phyloP scores from a whole-genome alignment of 2,113 vertebrate species.

The Oenanthe melanoleuca region DNA sequence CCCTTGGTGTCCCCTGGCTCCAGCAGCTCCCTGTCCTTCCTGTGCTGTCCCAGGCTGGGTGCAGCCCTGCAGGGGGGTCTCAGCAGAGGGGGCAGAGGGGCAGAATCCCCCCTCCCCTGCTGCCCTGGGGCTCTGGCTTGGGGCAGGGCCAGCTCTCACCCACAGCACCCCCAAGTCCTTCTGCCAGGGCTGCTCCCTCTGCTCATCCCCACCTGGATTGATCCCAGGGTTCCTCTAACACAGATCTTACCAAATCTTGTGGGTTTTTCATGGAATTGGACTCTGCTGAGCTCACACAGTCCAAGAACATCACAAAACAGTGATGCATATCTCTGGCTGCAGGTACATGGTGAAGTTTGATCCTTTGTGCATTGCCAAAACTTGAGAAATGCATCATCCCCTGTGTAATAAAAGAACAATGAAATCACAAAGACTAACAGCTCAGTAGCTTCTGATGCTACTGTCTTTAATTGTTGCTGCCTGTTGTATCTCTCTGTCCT shows the following conservation, averaged over 20 bases:
- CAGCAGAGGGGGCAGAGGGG: no score
- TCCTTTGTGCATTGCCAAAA: not conserved
- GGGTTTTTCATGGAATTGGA: not conserved
- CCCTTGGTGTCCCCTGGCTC: not conserved
- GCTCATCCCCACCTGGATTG: not conserved
- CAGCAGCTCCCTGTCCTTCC: not conserved
- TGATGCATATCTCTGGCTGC: not conserved
- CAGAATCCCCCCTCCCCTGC: no score
- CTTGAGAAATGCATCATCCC: not conserved
- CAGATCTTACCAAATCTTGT: not conserved
- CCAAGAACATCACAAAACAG: not conserved
- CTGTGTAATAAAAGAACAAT: not conserved
- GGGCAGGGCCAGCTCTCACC: not conserved
- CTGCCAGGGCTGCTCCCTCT: not conserved
- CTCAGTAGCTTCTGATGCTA: not conserved
- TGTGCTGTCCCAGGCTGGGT: not conserved
- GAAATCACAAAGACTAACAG: not conserved
- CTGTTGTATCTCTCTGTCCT: conserved; percentile 10
- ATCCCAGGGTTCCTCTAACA: no score
- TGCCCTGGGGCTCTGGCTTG: no score
- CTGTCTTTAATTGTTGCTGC: conserved; percentile 41
- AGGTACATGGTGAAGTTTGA: not conserved
- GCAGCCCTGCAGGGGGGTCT: no score
- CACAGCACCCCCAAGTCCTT: not conserved
- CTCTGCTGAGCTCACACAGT: not conserved